Base-by-base conservation (phyloP, 2,888 invertebrate genomes). In the Chorisops tibialis region DNA sequence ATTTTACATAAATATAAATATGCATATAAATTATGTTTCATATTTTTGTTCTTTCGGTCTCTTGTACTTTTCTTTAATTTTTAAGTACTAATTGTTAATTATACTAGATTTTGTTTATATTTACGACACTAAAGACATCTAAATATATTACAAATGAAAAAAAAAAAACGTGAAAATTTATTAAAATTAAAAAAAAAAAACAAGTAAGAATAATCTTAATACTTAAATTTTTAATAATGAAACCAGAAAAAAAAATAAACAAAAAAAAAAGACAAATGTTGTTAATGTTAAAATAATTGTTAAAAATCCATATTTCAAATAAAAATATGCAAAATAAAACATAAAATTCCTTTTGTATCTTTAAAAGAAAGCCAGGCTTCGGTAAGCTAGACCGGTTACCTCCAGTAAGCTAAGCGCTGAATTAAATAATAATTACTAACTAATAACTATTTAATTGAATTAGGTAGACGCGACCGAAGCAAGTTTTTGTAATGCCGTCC, bases 251-350 rank as follows among this genome's bases (percentile, higher is more conserved):
- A 67, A 48, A 47, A 66, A 69, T 66, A 68, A 64, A 66, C 63
- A 68, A 66, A 69, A 69, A 68, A 64, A 69, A 59, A 48, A 61
- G 43, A 61, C 51, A 61, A 61, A 75, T 75, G 73, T 77, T 77
- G 77, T 77, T 77, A 77, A 77, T 77, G 77, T 77, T 77, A 73
- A 76, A 76, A 72, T 74, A 74, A 74, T 77, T 76, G 76, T 76
- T 76, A 78, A 76, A 63, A 71, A 75, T 75, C 73, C 73, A 69
- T 70, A 68, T 68, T 68, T 68, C 67, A 69, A 69, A 69, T 69
- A 67, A 68, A 69, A 69, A 68, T 67, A 69, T 67, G 66, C 67
- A 67, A 69, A 67, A 67, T 30, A 30, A 30, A 30, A 30, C 5
- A 30, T 2, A 7, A 30, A 30, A 1, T 30, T 1, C 9, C 9